These are phyloP conservation scores for Propithecus coquereli DNA, from an alignment of 2,113 vertebrate species.

Conservation along the genomic window DNA sequence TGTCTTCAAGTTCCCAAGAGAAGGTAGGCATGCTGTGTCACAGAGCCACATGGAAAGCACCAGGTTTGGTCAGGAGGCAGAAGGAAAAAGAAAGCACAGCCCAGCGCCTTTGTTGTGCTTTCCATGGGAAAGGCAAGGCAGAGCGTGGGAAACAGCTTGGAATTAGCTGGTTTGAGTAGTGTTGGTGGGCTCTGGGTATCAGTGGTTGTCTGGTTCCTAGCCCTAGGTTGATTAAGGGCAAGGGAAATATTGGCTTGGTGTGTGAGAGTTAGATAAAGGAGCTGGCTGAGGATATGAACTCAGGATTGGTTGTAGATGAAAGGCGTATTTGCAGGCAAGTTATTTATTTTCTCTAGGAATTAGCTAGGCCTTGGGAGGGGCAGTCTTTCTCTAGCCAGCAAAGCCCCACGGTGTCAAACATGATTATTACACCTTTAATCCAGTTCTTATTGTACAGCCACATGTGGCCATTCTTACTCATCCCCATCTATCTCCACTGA, in stretches of 20 bases:
- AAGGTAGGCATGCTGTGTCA: not conserved
- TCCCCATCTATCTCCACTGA: not conserved
- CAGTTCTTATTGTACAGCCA: not conserved
- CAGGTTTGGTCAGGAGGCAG: not conserved
- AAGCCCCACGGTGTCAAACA: not conserved
- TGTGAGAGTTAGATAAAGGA: not conserved
- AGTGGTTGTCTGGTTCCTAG: not conserved
- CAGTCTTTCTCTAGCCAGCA: not conserved
- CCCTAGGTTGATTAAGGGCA: not conserved
- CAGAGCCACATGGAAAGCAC: not conserved
- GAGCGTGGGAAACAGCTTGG: not conserved
- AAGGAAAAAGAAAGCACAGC: not conserved
- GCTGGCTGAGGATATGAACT: not conserved
- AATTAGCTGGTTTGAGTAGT: not conserved
- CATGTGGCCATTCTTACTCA: not conserved
- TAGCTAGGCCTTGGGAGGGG: not conserved
- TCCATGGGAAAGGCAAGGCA: not conserved
- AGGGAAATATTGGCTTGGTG: not conserved
- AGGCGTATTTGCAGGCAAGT: not conserved
- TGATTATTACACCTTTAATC: not conserved
- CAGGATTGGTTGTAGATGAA: not conserved
- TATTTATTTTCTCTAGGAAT: not conserved
- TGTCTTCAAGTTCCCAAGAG: not conserved
- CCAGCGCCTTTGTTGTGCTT: not conserved
- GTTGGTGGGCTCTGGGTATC: not conserved